phyloP scores from a whole-genome alignment of 2,113 vertebrate genomes.

The Crotalus helleri region DNA sequence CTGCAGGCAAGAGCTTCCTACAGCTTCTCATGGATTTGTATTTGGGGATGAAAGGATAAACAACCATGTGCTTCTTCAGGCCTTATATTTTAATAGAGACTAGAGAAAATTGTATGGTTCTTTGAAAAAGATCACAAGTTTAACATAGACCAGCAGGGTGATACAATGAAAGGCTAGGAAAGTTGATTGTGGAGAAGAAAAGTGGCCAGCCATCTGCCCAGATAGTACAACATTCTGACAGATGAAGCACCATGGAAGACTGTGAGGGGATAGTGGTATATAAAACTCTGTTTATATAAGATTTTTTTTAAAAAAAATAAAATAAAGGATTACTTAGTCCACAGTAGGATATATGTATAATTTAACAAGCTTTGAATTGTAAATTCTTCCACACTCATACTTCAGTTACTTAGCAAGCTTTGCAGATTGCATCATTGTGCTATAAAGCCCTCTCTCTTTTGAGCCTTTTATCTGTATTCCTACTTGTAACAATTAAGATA shows the following conservation, averaged over 20 bases:
- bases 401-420: neutral
- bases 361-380: neutral
- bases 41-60: neutral
- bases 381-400: neutral
- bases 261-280: neutral
- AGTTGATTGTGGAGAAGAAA: neutral
- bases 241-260: neutral
- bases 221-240: neutral
- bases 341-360: neutral
- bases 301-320: neutral
- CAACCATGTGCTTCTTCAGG: neutral
- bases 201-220: neutral
- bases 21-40: neutral
- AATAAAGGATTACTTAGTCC: neutral
- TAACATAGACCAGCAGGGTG: neutral
- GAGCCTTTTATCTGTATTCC: neutral
- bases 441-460: neutral
- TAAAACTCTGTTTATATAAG: neutral
- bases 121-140: neutral
- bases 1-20: neutral
- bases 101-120: neutral
- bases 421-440: neutral
- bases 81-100: neutral
- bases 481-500: neutral
- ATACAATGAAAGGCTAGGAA: neutral